Evolutionary conservation across 2,888 invertebrate species (phyloP), one percentile per base, ranked within the genome.

Genomic region (Rotaria macrura): DNA sequence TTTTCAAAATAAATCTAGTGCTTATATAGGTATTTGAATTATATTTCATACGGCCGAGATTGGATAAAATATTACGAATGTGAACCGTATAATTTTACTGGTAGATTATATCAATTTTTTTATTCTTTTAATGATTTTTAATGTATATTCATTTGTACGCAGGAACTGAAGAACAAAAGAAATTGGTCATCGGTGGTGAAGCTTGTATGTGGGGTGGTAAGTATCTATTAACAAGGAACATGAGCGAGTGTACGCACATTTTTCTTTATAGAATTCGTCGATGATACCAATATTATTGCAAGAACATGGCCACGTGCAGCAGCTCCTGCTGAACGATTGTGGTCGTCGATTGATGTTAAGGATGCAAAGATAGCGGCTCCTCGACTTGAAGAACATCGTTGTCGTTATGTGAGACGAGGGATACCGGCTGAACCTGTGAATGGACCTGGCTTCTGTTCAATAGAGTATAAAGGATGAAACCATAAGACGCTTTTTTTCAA

Each of bases 161-260:
- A 91, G 91, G 90, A n/a, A 91, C 91, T 4, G 89, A 88, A 34
- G 89, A 88, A 7, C 93, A 94, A 88, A 93, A 94, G 88, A 89
- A 92, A 3, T 91, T 94, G 85, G 93, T 97, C 43, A 90, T 95
- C 23, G 96, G 97, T 0, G 96, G 96, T 0, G 96, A 96, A 90
- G 95, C 95, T 1, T 95, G 95, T 88, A 94, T 97, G 94, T 96
- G 96, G 96, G 93, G 93, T 4, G 96, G 38, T 65, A 38, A 20
- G 65, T 65, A 14, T 17, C 38, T 2, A 54, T 1, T 9, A 25
- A 4, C 0, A 25, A 20, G 17, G 17, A 9, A 2, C 3, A 9
- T 14, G 14, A 12, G 14, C 14, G 17, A 49, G 3, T 49, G 3
- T 49, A 17, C 17, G 17, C 17, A 49, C 17, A 49, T 12, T 84